Conservation (phyloP, 2,113 vertebrate genomes). For the Corythoichthys intestinalis region DNA sequence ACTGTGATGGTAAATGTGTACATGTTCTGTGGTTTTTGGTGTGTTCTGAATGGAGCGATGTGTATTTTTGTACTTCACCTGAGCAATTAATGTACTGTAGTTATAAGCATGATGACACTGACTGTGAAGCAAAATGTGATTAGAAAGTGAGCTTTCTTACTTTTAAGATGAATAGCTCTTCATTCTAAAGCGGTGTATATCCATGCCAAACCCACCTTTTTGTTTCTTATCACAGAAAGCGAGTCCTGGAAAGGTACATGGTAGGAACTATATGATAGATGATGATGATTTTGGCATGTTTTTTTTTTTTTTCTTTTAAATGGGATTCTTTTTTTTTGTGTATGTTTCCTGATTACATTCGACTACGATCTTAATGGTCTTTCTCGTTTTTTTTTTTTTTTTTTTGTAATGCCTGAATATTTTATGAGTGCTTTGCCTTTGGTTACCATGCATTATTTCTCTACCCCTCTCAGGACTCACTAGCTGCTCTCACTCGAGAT, state of each 20-base stretch:
- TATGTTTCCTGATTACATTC: conserved; percentile 5
- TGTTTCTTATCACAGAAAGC: conserved; percentile 52
- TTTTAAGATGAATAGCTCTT: neutral
- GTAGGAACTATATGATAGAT: conserved; percentile 58
- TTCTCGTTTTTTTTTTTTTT: conserved; percentile 22
- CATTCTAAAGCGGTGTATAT: conserved; percentile 25
- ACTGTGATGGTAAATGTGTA: too few species aligned
- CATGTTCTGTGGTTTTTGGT: neutral
- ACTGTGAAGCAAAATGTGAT: neutral
- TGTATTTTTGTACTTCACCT: neutral
- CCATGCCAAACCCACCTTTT: conserved; percentile 31
- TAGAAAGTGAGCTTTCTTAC: neutral
- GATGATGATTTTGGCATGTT: conserved; percentile 6
- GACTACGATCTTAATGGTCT: conserved; percentile 1
- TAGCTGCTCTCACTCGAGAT: conserved; percentile 51
- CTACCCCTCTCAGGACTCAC: conserved; percentile 62
- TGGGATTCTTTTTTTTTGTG: neutral
- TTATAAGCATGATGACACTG: neutral
- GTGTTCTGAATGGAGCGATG: conserved; percentile 3
- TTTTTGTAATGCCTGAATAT: conserved; percentile 65
- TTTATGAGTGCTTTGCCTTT: conserved; percentile 77
- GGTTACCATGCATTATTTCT: conserved; percentile 84
- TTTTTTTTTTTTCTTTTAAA: neutral
- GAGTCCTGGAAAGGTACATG: conserved; percentile 47
- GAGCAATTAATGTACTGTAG: neutral